Conservation (phyloP, 2,113 vertebrate genomes). For the Hippocampus abdominalis region DNA sequence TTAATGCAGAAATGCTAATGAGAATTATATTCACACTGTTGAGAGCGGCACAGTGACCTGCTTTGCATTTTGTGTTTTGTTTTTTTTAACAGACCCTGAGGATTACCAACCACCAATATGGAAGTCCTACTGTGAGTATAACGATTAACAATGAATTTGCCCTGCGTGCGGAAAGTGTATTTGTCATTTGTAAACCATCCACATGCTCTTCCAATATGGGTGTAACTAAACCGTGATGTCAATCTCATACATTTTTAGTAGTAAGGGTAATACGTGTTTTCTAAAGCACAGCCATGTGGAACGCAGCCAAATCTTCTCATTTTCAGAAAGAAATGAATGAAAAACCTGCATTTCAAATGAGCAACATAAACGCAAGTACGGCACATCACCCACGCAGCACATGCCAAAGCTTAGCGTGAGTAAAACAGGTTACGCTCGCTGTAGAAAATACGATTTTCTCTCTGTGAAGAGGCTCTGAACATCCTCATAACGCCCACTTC, state of each 20-base stretch:
- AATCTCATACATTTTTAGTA: not conserved
- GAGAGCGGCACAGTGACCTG: conserved; percentile 25
- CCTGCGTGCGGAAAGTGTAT: not conserved
- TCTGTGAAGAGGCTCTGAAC: conserved; percentile 48
- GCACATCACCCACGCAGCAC: conserved; percentile 28
- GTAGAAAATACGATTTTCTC: conserved; percentile 51
- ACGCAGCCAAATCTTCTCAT: not conserved
- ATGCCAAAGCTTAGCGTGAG: conserved; percentile 36
- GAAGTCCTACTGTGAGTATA: conserved; percentile 97
- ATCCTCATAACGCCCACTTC: conserved; percentile 47
- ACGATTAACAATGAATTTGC: conserved; percentile 4
- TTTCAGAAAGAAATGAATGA: not conserved
- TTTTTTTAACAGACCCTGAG: conserved; percentile 85
- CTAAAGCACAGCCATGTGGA: not conserved
- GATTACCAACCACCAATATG: conserved; percentile 98
- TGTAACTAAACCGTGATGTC: not conserved
- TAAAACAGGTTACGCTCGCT: conserved; percentile 56
- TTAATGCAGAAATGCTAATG: conserved; percentile 40
- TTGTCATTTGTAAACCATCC: not conserved
- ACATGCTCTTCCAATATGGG: not conserved
- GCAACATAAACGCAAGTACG: not conserved
- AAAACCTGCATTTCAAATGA: not conserved
- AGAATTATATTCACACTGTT: conserved; percentile 30
- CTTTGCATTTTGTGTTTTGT: conserved; percentile 38
- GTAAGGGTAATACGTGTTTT: not conserved